Conservation (phyloP, 1,140 invertebrate species). For the Drosophila serrata region DNA sequence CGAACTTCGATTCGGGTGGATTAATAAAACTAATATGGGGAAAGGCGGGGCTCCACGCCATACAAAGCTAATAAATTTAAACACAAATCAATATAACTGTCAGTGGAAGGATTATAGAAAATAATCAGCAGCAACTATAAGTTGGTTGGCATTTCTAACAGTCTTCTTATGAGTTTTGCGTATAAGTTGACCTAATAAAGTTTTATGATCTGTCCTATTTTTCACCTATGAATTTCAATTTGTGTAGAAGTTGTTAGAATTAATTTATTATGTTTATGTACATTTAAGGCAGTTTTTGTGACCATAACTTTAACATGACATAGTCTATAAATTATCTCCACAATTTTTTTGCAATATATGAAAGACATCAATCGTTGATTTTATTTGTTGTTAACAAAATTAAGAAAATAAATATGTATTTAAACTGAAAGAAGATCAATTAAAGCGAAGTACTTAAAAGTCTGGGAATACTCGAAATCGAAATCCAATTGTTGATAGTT, state of each 20-base stretch:
- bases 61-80: conserved; percentile 19
- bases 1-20: conserved; percentile 19
- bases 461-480: not conserved
- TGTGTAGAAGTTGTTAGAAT: not conserved
- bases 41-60: not conserved
- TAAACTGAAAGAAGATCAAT: not conserved
- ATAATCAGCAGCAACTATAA: no score
- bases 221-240: not conserved
- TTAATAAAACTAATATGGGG: conserved; percentile 22
- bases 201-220: not conserved
- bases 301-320: no score
- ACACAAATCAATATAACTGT: conserved; percentile 10
- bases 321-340: not conserved
- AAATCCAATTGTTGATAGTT: conserved; percentile 7
- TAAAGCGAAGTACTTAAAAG: conserved; percentile 25
- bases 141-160: not conserved
- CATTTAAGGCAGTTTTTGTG: not conserved
- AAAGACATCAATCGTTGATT: no score
- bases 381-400: not conserved
- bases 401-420: not conserved
- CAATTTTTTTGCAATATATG: no score
- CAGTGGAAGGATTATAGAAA: conserved; percentile 18
- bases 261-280: no score
- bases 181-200: not conserved
- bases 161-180: not conserved